phyloP scores from a whole-genome alignment of 2,888 invertebrate genomes.

The Pseudoips prasinana region DNA sequence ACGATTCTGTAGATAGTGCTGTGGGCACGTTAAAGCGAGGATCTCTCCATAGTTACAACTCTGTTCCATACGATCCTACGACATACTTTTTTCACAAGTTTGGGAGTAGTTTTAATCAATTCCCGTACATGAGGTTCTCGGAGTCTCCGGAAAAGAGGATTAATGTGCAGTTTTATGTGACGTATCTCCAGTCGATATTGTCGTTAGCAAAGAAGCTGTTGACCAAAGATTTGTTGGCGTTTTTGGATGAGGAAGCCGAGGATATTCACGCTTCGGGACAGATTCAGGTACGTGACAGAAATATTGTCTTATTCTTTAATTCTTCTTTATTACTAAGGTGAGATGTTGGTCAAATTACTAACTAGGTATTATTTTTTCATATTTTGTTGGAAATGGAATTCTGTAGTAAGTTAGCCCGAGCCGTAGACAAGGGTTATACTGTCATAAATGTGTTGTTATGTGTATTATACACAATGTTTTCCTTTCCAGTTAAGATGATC shows the following conservation, averaged over 20 bases:
- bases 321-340: too few relatives aligned
- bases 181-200: constrained; percentile 90
- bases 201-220: constrained; percentile 91
- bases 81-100: constrained; percentile 95
- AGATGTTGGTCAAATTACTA: too few relatives aligned
- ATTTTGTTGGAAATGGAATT: too few relatives aligned
- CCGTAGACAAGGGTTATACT: too few relatives aligned
- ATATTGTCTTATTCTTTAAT: too few relatives aligned
- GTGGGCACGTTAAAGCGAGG: constrained; percentile 63
- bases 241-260: constrained; percentile 91
- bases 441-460: too few relatives aligned
- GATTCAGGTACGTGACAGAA: constrained; percentile 71
- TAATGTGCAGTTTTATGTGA: constrained; percentile 87
- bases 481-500: too few relatives aligned
- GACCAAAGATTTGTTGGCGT: constrained; percentile 90
- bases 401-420: too few relatives aligned
- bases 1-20: constrained; percentile 58
- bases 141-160: constrained; percentile 86
- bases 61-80: constrained; percentile 89
- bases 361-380: too few relatives aligned
- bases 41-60: constrained; percentile 82
- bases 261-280: constrained; percentile 89
- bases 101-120: constrained; percentile 96
- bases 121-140: constrained; percentile 90
- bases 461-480: too few relatives aligned